These are phyloP conservation scores for Thyatira batis DNA, from an alignment of 2,888 invertebrate species.

Conservation along the genomic window DNA sequence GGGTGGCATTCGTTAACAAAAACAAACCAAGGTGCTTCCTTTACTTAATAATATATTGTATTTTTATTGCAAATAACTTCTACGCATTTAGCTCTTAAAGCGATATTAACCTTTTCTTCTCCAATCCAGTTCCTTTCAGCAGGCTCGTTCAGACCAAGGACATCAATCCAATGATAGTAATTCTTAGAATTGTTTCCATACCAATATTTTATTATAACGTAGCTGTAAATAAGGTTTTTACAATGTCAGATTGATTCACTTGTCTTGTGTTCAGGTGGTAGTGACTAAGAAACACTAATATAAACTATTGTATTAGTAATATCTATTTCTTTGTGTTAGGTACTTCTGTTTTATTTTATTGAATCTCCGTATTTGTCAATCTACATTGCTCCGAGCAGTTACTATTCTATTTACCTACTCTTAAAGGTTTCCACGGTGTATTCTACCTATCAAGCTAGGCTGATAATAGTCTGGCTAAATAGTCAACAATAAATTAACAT, in stretches of 20 bases:
- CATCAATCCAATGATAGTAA: constrained; percentile 87
- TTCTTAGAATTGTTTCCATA: constrained; percentile 88
- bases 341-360: not conserved
- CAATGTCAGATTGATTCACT: not conserved
- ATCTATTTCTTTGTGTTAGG: no score
- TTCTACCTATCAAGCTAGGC: no score
- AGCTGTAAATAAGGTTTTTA: constrained; percentile 67
- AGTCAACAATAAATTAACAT: no score
- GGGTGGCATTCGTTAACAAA: not conserved
- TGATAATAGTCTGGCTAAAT: no score
- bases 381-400: not conserved
- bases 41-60: no score
- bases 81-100: no score
- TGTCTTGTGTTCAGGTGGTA: not conserved
- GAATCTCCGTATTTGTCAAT: not conserved
- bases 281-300: not conserved
- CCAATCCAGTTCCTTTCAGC: constrained; percentile 89
- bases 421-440: no score
- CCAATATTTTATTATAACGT: constrained; percentile 90
- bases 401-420: no score
- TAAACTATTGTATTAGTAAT: no score
- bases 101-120: constrained; percentile 80
- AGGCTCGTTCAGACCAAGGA: constrained; percentile 86
- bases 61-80: no score
- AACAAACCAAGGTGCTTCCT: no score